Base-by-base conservation (phyloP, 2,797 vertebrate genomes). In the Mionectes olivaceus region DNA sequence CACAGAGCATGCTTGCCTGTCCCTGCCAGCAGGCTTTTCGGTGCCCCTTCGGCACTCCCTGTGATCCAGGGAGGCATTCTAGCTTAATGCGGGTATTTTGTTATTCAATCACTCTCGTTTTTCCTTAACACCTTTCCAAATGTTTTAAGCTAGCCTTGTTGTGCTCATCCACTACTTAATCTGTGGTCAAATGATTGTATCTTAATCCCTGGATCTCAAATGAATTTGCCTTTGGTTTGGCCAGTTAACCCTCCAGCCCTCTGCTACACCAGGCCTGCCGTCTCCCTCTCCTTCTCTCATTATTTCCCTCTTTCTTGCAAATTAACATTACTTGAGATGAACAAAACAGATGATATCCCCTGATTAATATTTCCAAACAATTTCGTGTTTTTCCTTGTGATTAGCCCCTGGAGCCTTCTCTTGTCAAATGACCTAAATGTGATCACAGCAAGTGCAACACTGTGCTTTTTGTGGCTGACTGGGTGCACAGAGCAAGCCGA, bases 91-190 rank as follows among this genome's bases (percentile, higher is more conserved):
- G 82, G 82, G 87, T 95, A 46, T 88, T 96, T 81, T 94, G 82
- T 89, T 76, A 28, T 69, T 92, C 93, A 96, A 96, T 92, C 89
- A 46, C 5, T 2, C 57, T 74, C 75, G 79, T 78, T 90, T 95
- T 94, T 89, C 93, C 73, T 77, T 91, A 90, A 94, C 94, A 93
- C 83, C 93, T 94, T 78, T 69, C 87, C 87, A 95, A 94, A 94
- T 47, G 82, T 94, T 96, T 94, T 91, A 94, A 95, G 83, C 89
- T 91, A 53, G 56, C 39, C 76, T 94, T 95, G 94, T 96, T 84
- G 69, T 50, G 79, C 22, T 94, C 67, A 80, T 86, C 71, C 83
- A 33, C 61, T 64, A 37, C 93, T 91, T 91, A 93, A 94, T 89
- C 76, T 49, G 89, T 83, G 91, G 78, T 94, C 84, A 91, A 94